Conservation (phyloP, 2,888 invertebrate genomes). For the Emesis furor region DNA sequence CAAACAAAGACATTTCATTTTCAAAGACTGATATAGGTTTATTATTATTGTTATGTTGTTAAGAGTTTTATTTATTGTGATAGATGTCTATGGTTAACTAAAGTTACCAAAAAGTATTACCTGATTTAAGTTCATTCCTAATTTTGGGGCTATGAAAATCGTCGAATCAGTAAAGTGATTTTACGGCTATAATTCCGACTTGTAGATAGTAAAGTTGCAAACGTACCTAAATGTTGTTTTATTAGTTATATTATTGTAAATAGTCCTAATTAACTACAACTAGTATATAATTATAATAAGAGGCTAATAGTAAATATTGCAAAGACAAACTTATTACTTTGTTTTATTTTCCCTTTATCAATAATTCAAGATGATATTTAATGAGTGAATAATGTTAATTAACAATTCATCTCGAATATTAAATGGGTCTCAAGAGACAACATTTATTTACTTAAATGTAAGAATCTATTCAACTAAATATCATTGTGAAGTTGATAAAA, state of each 20-base stretch:
- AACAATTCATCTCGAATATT: too few relatives aligned
- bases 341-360: slow-evolving; percentile 78
- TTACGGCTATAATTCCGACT: background rate
- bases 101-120: slow-evolving; percentile 92
- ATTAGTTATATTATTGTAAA: slow-evolving; percentile 83
- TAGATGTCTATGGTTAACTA: slow-evolving; percentile 85
- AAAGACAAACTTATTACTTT: slow-evolving; percentile 79
- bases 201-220: slow-evolving; percentile 12
- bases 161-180: slow-evolving; percentile 49
- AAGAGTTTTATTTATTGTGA: slow-evolving; percentile 90
- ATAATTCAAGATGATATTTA: background rate
- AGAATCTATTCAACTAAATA: too few relatives aligned
- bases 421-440: too few relatives aligned
- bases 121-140: slow-evolving; percentile 85
- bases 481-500: too few relatives aligned
- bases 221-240: slow-evolving; percentile 69
- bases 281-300: slow-evolving; percentile 79
- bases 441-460: too few relatives aligned
- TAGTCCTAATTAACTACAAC: slow-evolving; percentile 77
- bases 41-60: slow-evolving; percentile 88
- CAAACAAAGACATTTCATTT: slow-evolving; percentile 35
- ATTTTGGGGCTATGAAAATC: slow-evolving; percentile 85
- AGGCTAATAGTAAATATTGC: slow-evolving; percentile 84
- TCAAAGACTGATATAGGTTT: slow-evolving; percentile 88
- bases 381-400: too few relatives aligned